A percentile compares a stretch with the other conserved stretches of the same genome.
Conservation (phyloP, 2,797 vertebrate genomes). For the Smutsia temminckii region DNA sequence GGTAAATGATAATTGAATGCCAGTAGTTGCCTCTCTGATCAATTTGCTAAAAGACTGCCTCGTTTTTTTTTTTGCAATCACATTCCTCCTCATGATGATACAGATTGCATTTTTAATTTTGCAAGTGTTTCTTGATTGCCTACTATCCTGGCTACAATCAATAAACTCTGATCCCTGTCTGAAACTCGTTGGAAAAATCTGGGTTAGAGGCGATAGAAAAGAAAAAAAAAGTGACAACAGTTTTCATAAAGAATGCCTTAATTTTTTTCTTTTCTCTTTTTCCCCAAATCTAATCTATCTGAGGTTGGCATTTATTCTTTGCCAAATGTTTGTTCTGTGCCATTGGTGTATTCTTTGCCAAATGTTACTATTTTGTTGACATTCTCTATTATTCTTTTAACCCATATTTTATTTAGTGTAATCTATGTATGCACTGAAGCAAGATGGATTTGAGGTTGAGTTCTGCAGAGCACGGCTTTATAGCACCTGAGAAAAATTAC, state of each 20-base stretch:
- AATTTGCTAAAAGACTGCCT: neutral
- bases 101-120: neutral
- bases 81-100: neutral
- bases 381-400: neutral
- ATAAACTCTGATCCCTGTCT: neutral
- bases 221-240: neutral
- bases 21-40: neutral
- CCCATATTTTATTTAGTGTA: neutral
- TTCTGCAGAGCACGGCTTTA: neutral
- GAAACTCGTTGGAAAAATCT: neutral
- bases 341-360: slow-evolving; percentile 9
- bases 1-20: neutral
- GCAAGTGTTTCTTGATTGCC: neutral
- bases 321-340: neutral
- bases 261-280: neutral
- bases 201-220: neutral
- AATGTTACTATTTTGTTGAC: neutral
- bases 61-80: neutral
- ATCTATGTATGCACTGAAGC: neutral
- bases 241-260: neutral
- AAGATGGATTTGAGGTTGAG: neutral
- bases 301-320: neutral
- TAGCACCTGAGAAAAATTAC: neutral
- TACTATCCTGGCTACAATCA: neutral
- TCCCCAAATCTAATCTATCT: neutral